Evolutionary conservation across 2,888 invertebrate genomes (phyloP), one percentile per base, ranked within the genome.

Genomic region (Acrocyrtus sp.): DNA sequence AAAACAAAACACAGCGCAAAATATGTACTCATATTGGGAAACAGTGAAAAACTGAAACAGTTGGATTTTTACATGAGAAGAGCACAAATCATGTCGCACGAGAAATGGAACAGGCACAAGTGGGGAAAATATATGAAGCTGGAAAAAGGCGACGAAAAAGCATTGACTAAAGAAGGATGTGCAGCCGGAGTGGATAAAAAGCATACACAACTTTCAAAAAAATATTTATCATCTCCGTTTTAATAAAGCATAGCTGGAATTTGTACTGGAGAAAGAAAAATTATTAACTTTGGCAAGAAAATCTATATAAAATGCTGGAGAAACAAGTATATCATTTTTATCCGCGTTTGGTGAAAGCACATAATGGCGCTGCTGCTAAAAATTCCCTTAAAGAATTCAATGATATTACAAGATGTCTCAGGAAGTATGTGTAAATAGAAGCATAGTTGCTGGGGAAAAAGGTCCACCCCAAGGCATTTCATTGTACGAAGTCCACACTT

Each of bases 81-180:
- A 34, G 34, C 70, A 70, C 70, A 70, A 70, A 70, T 70, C 70
- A 70, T 70, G 70, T 70, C 70, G 57, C 57, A 57, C 47, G 57
- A 63, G 24, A 60, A 5, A 34, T 12, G 34, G 48, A 48, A n/a
- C 10, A 48, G 48, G 48, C 21, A 48, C 6, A 21, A 48, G 22
- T 48, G 6, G 10, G 4, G n/a, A 48, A 48, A 41, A 68, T 29
- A 47, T 27, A 48, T 48, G 22, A 17, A 48, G 21, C n/a, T 48
- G 21, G 21, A 48, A 45, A 45, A 45, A n/a, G 8, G 17, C 19
- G 39, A 17, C 19, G 45, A 17, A 17, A 45, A 21, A 19, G 48
- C n/a, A n/a, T n/a, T n/a, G n/a, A n/a, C n/a, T n/a, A 21, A 12
- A 48, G 21, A 8, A 48, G n/a, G n/a, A n/a, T n/a, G n/a, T n/a